phyloP scores from a whole-genome alignment of 2,797 vertebrate species.

The Epinephelus awoara region DNA sequence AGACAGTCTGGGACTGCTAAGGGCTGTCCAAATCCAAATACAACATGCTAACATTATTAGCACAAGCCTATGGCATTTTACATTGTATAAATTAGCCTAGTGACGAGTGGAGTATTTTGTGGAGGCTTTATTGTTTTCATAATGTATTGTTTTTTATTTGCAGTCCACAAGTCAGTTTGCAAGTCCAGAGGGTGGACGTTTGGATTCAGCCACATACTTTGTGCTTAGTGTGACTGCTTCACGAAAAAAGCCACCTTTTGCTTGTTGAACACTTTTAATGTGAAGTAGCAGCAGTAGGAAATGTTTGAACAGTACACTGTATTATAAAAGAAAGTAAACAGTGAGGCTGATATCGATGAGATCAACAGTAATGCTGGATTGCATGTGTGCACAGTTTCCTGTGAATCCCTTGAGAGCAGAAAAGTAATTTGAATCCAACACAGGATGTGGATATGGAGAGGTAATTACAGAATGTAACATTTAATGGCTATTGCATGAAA shows the following conservation, averaged over 20 bases:
- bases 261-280: background rate
- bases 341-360: background rate
- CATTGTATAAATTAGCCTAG: no score
- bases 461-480: background rate
- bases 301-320: background rate
- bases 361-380: background rate
- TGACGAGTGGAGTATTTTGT: no score
- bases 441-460: background rate
- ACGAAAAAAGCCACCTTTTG: conserved; percentile 1
- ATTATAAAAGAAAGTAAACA: background rate
- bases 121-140: no score
- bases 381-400: background rate
- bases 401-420: background rate
- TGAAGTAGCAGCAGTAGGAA: background rate
- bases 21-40: no score
- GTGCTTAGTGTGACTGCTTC: background rate
- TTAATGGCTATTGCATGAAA: no score
- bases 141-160: no score
- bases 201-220: background rate
- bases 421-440: background rate
- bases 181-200: no score
- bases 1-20: no score
- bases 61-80: no score
- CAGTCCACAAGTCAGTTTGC: no score
- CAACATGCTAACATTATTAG: no score